phyloP scores from a whole-genome alignment of 2,888 invertebrate species.

The Drosophila picticornis region DNA sequence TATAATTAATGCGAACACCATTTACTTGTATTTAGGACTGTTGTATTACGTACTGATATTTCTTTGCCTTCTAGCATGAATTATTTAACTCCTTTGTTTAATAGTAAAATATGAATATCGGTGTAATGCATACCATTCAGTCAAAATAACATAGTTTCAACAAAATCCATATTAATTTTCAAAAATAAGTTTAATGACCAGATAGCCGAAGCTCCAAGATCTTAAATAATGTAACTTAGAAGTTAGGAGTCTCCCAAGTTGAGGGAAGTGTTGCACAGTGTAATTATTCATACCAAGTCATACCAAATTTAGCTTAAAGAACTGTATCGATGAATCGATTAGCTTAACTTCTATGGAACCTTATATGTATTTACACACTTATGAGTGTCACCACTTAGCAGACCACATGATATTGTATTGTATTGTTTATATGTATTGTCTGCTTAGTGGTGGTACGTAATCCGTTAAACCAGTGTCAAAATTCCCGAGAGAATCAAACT shows the following conservation, averaged over 20 bases:
- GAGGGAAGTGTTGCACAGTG: neutral
- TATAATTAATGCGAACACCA: too few species aligned
- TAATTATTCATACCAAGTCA: neutral
- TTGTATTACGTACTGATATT: too few species aligned
- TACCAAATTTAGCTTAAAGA: neutral
- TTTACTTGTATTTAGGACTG: too few species aligned
- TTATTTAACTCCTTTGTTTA: too few species aligned
- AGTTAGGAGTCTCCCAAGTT: neutral
- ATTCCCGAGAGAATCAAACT: too few species aligned
- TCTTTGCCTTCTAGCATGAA: too few species aligned
- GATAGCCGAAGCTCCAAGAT: neutral
- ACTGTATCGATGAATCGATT: neutral
- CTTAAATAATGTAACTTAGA: too few species aligned
- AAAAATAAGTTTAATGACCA: neutral
- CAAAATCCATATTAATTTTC: neutral
- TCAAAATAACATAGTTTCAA: neutral
- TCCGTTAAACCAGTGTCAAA: too few species aligned
- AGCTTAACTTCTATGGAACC: neutral
- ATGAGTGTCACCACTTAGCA: too few species aligned
- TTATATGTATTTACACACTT: neutral
- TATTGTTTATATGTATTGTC: too few species aligned
- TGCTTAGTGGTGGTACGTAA: too few species aligned
- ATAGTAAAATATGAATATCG: neutral
- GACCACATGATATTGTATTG: too few species aligned
- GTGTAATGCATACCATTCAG: neutral